Evolutionary conservation across 2,797 vertebrate genomes (phyloP).

Genomic region (Lepidocolaptes lacrymiger): DNA sequence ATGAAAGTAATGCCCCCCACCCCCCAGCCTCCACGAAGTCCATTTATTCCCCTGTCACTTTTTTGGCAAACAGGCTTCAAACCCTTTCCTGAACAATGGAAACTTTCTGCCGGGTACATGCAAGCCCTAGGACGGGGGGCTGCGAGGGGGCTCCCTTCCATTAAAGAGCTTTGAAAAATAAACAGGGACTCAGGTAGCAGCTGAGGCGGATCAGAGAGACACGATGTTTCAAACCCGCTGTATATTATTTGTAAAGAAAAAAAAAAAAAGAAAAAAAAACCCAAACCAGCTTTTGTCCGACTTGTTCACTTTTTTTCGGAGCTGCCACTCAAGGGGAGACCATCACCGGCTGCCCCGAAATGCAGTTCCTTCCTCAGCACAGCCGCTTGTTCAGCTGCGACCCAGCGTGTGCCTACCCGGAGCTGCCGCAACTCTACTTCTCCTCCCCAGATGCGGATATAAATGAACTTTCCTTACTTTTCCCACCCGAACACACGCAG

Average conservation of each 20-base stretch:
- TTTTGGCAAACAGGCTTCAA: conserved; percentile 60
- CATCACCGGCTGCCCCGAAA: neutral
- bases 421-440: neutral
- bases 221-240: neutral
- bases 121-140: neutral
- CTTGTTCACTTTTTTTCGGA: neutral
- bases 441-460: rapidly evolving
- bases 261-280: neutral
- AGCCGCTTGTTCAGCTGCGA: neutral
- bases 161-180: conserved; percentile 60
- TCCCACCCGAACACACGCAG: neutral
- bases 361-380: neutral
- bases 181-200: conserved; percentile 68
- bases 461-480: neutral
- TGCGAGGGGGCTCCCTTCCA: conserved; percentile 30
- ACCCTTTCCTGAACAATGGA: conserved; percentile 61
- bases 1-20: conserved; percentile 55
- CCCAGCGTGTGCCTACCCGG: neutral
- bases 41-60: conserved; percentile 66
- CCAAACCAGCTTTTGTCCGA: neutral
- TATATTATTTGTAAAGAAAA: neutral
- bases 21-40: conserved; percentile 36
- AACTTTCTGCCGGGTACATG: conserved; percentile 63
- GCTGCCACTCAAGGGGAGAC: neutral
- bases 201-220: conserved; percentile 39